These are phyloP conservation scores for Peromyscus attwateri DNA, from an alignment of 2,797 vertebrate species.

Conservation along the genomic window DNA sequence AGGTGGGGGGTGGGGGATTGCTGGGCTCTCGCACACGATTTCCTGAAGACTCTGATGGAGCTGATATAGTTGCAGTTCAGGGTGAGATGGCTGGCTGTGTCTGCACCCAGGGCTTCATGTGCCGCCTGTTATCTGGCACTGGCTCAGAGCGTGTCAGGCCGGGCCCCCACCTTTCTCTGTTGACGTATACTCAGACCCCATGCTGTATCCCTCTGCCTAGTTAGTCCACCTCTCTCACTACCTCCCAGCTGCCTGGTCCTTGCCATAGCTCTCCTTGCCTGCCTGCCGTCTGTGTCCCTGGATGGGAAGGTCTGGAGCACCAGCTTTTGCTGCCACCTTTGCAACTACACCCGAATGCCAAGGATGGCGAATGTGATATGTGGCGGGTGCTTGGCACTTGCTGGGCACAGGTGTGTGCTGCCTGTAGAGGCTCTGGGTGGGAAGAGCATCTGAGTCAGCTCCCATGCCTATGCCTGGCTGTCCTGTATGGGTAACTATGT, in stretches of 20 bases:
- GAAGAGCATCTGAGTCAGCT: not conserved
- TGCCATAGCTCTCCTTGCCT: not conserved
- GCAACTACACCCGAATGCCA: too few relatives aligned
- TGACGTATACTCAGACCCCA: not conserved
- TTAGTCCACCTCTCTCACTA: not conserved
- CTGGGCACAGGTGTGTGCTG: not conserved
- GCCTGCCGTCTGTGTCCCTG: not conserved
- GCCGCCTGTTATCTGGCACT: rapidly evolving
- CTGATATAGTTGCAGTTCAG: rapidly evolving
- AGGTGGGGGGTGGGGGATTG: too few relatives aligned
- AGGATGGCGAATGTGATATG: not conserved
- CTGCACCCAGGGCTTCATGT: not conserved
- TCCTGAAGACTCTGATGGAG: not conserved
- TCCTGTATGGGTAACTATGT: rapidly evolving
- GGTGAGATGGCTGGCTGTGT: rapidly evolving
- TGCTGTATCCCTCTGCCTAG: not conserved
- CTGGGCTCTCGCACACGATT: rapidly evolving
- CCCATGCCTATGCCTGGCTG: not conserved
- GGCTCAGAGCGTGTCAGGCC: not conserved
- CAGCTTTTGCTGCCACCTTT: rapidly evolving
- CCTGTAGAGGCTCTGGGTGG: not conserved
- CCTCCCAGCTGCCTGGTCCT: not conserved
- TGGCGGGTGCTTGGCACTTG: not conserved
- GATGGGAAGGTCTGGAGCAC: not conserved
- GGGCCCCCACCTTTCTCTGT: not conserved